These are phyloP conservation scores for Neosilurus hyrtlii DNA, from an alignment of 2,797 vertebrate genomes.

Conservation along the genomic window DNA sequence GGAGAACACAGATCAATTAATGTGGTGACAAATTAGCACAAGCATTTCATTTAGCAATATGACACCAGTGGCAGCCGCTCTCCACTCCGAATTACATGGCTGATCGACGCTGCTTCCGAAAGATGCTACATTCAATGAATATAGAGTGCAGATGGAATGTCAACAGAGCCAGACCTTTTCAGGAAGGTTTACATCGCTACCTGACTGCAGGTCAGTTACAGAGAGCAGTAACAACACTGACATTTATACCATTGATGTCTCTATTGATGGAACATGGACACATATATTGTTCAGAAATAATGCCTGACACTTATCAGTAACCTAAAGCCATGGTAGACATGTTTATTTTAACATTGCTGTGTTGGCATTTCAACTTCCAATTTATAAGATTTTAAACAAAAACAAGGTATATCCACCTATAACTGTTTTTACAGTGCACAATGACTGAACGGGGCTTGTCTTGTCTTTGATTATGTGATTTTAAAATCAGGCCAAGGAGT, in stretches of 20 bases:
- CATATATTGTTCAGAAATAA: neutral
- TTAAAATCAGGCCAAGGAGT: conserved; percentile 48
- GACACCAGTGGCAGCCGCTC: conserved; percentile 54
- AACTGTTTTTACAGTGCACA: conserved; percentile 18
- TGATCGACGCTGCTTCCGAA: conserved; percentile 56
- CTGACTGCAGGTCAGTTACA: neutral
- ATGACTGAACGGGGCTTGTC: conserved; percentile 21
- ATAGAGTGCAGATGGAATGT: conserved; percentile 43
- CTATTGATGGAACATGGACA: conserved; percentile 1
- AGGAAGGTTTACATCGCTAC: neutral
- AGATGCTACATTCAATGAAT: conserved; percentile 54
- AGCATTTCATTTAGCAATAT: conserved; percentile 65
- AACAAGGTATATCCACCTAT: no score
- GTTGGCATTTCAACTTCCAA: neutral
- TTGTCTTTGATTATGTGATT: conserved; percentile 21
- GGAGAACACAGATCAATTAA: conserved; percentile 62
- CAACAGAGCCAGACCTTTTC: conserved; percentile 29
- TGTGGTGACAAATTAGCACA: conserved; percentile 62
- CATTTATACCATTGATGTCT: neutral
- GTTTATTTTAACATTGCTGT: neutral
- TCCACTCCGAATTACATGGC: conserved; percentile 56
- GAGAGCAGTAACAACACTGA: conserved; percentile 3
- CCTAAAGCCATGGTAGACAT: conserved; percentile 5
- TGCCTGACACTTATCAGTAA: neutral
- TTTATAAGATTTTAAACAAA: neutral